Evolutionary conservation across 2,113 vertebrate species (phyloP), one percentile per base, ranked within the genome.

Genomic region (Aix galericulata): DNA sequence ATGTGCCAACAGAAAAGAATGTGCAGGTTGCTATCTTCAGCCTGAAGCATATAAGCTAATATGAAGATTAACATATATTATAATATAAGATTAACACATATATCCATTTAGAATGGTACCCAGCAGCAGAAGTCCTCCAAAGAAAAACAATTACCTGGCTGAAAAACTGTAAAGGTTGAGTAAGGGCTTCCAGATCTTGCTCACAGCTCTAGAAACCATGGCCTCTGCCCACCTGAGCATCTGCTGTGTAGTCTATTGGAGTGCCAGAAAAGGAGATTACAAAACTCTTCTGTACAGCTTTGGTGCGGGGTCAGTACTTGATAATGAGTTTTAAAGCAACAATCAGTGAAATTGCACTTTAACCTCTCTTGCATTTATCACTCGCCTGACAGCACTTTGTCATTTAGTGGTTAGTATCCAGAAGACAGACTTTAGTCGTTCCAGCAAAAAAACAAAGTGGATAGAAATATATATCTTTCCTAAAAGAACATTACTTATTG

Each of bases 201-300:
- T 93, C 38, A 97, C 88, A 12, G 90, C 96, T 94, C 64, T 85
- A 15, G 97, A 94, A 46, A 96, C n/a, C 1, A 13, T 7, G 69
- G 89, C 68, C 32, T 96, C 96, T 13, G 93, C 93, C 97, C 97
- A 96, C 23, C 81, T 94, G 67, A 97, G 69, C 76, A 98, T 94
- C 98, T 98, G 96, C 83, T 95, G 92, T 32, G 97, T 82, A 56
- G 95, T 94, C 98, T 98, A 76, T 96, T 96, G 27, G 48, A 77
- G 48, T 56, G 55, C 17, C 50, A 94, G 44, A 95, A 76, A 31
- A 66, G 38, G n/a, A 68, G 52, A 40, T 91, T 18, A 69, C 9
- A 88, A 63, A 86, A 42, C 16, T 9, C n/a, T 67, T 48, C 34
- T 62, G 27, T 3, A 8, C 9, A 1, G 17, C 82, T 88, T 76